Evolutionary conservation across 2,113 vertebrate species (phyloP).

Genomic region (Proterorhinus semilunaris): DNA sequence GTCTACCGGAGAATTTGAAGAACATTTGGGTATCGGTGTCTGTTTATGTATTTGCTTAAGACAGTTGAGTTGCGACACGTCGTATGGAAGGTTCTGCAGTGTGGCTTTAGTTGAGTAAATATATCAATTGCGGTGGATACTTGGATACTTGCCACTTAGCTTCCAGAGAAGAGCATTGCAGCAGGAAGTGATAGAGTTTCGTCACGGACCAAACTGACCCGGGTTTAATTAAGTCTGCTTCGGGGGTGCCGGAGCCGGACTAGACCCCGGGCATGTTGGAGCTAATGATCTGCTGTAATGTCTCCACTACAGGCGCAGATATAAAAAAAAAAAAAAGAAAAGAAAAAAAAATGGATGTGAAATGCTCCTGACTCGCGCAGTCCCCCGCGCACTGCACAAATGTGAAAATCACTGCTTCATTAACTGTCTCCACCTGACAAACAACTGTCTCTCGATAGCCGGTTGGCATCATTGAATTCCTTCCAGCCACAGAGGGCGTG

Average conservation of each 20-base stretch:
- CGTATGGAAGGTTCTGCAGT: no score
- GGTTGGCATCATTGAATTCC: constrained; percentile 32
- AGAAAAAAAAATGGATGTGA: constrained; percentile 14
- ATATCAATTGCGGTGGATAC: no score
- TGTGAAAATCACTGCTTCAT: constrained; percentile 44
- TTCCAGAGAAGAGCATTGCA: constrained; percentile 11
- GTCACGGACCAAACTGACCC: constrained; percentile 20
- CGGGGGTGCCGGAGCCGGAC: constrained; percentile 6
- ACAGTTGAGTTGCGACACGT: no score
- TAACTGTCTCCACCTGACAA: constrained; percentile 48
- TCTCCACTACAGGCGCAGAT: constrained; percentile 24
- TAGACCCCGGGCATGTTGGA: constrained; percentile 37
- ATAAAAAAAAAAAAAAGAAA: no score
- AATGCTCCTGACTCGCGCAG: constrained; percentile 38
- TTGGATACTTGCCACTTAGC: no score
- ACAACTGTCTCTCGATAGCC: constrained; percentile 47
- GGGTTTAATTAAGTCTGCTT: constrained; percentile 56
- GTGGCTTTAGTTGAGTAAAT: no score
- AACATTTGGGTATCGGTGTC: no score
- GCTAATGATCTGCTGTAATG: constrained; percentile 57
- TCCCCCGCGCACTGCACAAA: constrained; percentile 30
- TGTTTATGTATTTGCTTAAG: no score
- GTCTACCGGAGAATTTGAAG: no score
- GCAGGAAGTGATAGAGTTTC: constrained; percentile 8
- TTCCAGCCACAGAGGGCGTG: constrained; percentile 20